Percentiles rank a stretch among this genome's conserved stretches.
phyloP scores from a whole-genome alignment of 2,888 invertebrate genomes.

The Noctua janthe region DNA sequence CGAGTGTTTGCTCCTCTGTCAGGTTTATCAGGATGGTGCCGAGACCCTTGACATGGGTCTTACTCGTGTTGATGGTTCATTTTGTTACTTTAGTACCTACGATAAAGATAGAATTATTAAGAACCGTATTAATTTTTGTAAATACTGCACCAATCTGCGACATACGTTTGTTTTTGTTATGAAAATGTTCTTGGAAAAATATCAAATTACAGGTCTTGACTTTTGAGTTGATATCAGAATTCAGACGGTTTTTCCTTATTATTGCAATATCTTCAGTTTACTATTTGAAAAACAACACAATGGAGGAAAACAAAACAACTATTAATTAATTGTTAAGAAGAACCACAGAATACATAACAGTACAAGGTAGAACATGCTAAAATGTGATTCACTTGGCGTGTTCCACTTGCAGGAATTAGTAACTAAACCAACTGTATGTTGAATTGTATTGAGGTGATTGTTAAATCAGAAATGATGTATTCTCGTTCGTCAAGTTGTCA shows the following conservation, averaged over 20 bases:
- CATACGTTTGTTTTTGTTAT: neutral
- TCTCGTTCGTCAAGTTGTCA: neutral
- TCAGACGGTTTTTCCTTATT: slow-evolving; percentile 26
- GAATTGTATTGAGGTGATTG: slow-evolving; percentile 5
- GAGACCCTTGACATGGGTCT: slow-evolving; percentile 46
- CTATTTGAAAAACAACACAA: slow-evolving; percentile 1
- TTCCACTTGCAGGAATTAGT: neutral
- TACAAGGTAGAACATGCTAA: slow-evolving; percentile 6
- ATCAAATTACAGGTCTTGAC: neutral
- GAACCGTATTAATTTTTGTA: neutral
- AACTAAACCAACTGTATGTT: slow-evolving; percentile 18
- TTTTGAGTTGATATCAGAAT: neutral
- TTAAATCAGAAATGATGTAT: neutral
- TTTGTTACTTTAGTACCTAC: slow-evolving; percentile 22
- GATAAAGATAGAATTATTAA: neutral
- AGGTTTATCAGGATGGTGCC: slow-evolving; percentile 62
- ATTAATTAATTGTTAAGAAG: slow-evolving; percentile 18
- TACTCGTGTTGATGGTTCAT: slow-evolving; percentile 22
- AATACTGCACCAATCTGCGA: neutral
- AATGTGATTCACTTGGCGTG: slow-evolving; percentile 41
- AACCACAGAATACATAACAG: no score
- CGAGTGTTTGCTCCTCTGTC: slow-evolving; percentile 63
- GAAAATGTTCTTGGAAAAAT: slow-evolving; percentile 13
- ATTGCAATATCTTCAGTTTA: slow-evolving; percentile 14
- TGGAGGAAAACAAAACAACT: slow-evolving; percentile 10